Base-by-base conservation (phyloP, 2,113 vertebrate species). In the Cisticola juncidis region DNA sequence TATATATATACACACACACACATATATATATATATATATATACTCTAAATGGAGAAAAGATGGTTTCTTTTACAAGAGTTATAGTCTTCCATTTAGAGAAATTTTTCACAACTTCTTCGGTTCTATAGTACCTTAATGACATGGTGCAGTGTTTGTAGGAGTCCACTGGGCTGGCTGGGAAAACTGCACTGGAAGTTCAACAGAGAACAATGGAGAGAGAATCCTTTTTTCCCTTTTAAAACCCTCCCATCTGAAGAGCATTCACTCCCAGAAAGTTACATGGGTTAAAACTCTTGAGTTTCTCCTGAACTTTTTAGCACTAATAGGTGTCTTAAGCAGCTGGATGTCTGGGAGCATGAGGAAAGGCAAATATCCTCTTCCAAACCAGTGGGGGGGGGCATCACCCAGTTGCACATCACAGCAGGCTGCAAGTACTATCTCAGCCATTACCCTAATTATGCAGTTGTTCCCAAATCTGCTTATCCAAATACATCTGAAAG, bases 401-500 rank as follows among this genome's bases (percentile, higher is more conserved):
- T 45, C 57, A 71, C 26, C 25, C 77, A 94, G 80, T 51, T 74
- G 69, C 33, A 33, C 47, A 56, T 21, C 1, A 2, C 68, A 83
- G 62, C 2, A 11, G 33, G 45, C 58, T 80, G 31, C 58, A 70
- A 53, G 36, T 35, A 81, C 58, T 61, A 42, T 44, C 64, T 71
- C 64, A 94, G 81, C 36, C 64, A 74, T 90, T 93, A 93, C 36
- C 19, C 50, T 92, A 88, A 96, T 86, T 81, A 86, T 4, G 22
- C 45, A 62, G 42, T 88, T 57, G 87, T 24, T 90, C 50, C n/a
- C 68, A 85, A 85, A 90, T 93, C 92, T 90, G 53, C 87, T 94
- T 94, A 94, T 90, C 53, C 88, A 88, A 81, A 92, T 82, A 72
- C 14, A 92, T 72, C 36, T 80, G 74, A 85, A 77, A 77, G 70